Conservation (phyloP, 2,797 vertebrate species). For the Halcyon chelicuti region DNA sequence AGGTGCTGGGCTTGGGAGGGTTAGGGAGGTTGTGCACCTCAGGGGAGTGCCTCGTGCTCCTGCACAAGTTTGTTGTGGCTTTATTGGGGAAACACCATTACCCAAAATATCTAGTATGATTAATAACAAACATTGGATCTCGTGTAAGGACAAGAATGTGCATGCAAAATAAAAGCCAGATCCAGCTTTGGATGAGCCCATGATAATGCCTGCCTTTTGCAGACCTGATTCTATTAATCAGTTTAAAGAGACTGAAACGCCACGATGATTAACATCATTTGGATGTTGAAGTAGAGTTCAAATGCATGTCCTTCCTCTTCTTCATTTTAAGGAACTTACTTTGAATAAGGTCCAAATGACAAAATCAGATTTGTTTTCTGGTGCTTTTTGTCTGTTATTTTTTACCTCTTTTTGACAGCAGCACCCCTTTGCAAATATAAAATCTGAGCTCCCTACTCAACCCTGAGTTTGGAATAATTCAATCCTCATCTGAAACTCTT, state of each 20-base stretch:
- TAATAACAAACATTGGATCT: not conserved
- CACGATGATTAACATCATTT: not conserved
- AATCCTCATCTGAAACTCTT: conserved; percentile 27
- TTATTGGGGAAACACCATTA: not conserved
- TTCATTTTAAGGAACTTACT: not conserved
- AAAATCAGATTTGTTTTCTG: not conserved
- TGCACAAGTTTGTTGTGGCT: not conserved
- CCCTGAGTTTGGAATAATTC: conserved; percentile 52
- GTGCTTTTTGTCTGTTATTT: conserved; percentile 23
- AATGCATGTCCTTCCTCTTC: not conserved
- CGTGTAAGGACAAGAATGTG: not conserved
- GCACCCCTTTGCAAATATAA: conserved; percentile 4
- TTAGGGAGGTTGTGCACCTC: not conserved
- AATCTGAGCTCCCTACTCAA: conserved; percentile 45
- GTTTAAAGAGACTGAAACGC: not conserved
- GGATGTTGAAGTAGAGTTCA: not conserved
- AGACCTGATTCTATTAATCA: not conserved
- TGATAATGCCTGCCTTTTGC: not conserved
- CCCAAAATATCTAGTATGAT: not conserved
- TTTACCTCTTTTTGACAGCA: conserved; percentile 48
- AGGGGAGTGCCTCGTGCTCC: rapidly evolving
- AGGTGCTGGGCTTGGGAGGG: not conserved
- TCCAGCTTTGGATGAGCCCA: not conserved
- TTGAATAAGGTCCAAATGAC: conserved; percentile 5
- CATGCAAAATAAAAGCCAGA: conserved; percentile 2